Base-by-base conservation (phyloP, 2,113 vertebrate species). In the Coracopsis vasa region DNA sequence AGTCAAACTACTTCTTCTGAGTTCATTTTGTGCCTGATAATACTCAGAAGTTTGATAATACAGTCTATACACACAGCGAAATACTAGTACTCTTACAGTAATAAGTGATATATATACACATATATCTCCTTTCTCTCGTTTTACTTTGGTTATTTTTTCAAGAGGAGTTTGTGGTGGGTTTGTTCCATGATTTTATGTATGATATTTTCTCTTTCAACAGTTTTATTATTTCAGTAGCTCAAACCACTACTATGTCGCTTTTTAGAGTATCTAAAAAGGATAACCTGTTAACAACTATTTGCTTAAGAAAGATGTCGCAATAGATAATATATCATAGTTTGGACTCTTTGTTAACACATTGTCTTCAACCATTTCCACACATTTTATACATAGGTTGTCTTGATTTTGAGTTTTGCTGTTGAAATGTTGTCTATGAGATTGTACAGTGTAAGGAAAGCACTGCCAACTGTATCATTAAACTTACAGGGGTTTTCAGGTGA, bases 401-500 rank as follows among this genome's bases (percentile, higher is more conserved):
- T 45, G 56, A 37, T 60, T 64, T 74, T 72, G 39, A 72, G 29
- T 29, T 80, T 90, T 90, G 24, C 44, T 72, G 28, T 92, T 83
- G 87, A 92, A 94, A 47, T 62, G 19, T 73, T 35, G 27, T 67
- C 71, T 80, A 0, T 74, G 70, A 86, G 71, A 90, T 61, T 88
- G 28, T 42, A 20, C 25, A 66, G 47, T 50, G 51, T 90, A 44
- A 74, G 54, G 29, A 92, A 88, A 86, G 39, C 14, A 67, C 80
- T 92, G 80, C 65, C 87, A 90, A 74, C 47, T 13, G 33, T 86
- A 67, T 60, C 53, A 64, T 84, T 94, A 60, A 88, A 86, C n/a
- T 88, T 94, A 83, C 13, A 80, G 25, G 66, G 15, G 33, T 86
- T 95, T 97, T 92, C 81, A 90, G 93, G 85, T 92, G 33, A 93